Evolutionary conservation across 2,888 invertebrate species (phyloP), one percentile per base, ranked within the genome.

Genomic region (Galeopsomyia nigrocyanea): DNA sequence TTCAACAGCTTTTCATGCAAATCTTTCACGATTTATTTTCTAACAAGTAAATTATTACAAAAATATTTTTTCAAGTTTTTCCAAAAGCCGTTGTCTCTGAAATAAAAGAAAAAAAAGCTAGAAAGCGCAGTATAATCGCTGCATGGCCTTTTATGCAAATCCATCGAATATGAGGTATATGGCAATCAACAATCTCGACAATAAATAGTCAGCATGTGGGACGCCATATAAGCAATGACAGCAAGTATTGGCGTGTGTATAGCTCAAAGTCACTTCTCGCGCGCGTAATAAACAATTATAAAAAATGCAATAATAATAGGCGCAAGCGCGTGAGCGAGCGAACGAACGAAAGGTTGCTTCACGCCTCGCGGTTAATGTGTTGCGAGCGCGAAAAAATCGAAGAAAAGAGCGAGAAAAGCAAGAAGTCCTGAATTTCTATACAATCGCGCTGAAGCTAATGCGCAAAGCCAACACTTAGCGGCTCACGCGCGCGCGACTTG

Each of bases 301-400:
- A 61, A 51, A 55, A n/a, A 39, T 10, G 13, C 31, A 58, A 50
- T 60, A 53, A 67, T 60, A 53, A 67, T 58, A 46, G 67, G 39
- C 60, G 60, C 51, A 56, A 39, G 39, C 39, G 39, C 39, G 39
- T 39, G 39, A 39, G 47, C 65, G 21, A 10, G 19, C 31, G 26
- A 22, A 3, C 65, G 21, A 10, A 14, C 31, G 26, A 22, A 3
- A 21, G 47, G 47, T 65, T 65, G 58, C 66, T n/a, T 50, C 66
- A 58, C 46, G 10, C 17, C n/a, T 5, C 39, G 39, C 26, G 26
- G 26, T 26, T 39, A 39, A 39, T 39, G 39, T 39, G 39, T 10
- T 7, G 39, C n/a, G 13, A 39, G 31, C 31, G 58, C 39, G 51
- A 62, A 47, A 26, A 50, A 50, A 51, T 5, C 2, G 26, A 58